Evolutionary conservation across 2,888 invertebrate genomes (phyloP).

Genomic region (Drosophila melanosoma): DNA sequence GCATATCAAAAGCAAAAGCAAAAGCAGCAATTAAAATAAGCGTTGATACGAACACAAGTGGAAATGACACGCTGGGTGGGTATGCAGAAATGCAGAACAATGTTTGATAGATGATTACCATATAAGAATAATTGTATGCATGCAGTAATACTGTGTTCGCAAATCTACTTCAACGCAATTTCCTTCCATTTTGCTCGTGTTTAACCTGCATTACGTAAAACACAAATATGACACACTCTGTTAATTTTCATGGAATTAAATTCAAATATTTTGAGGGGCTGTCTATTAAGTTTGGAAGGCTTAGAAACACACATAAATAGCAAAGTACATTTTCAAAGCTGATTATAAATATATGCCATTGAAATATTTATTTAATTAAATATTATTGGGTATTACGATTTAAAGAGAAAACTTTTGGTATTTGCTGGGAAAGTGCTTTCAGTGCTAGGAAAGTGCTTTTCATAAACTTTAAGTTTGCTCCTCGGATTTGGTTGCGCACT

Average conservation of each 20-base stretch:
- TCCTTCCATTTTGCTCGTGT: slow-evolving; percentile 13
- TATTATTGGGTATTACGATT: not conserved
- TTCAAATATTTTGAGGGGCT: slow-evolving; percentile 33
- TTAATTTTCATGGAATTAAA: slow-evolving; percentile 73
- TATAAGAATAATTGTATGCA: slow-evolving; percentile 8
- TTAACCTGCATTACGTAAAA: slow-evolving; percentile 62
- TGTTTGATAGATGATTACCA: slow-evolving; percentile 65
- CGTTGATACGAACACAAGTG: slow-evolving; percentile 44
- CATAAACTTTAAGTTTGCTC: slow-evolving; percentile 20
- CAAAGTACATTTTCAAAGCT: not conserved
- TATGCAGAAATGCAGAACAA: slow-evolving; percentile 47
- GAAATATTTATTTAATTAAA: not conserved
- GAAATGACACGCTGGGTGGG: slow-evolving; percentile 19
- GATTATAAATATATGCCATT: not conserved
- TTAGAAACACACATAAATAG: not conserved
- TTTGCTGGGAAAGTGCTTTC: not conserved
- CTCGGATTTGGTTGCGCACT: slow-evolving; percentile 41
- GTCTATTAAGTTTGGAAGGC: slow-evolving; percentile 5
- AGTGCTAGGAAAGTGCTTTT: not conserved
- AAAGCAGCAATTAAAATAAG: slow-evolving; percentile 71
- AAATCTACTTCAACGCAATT: slow-evolving; percentile 15
- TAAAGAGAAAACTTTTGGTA: not conserved
- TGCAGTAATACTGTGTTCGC: slow-evolving; percentile 13
- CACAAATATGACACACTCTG: slow-evolving; percentile 65
- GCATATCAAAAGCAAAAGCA: slow-evolving; percentile 72